Evolutionary conservation across 2,888 invertebrate species (phyloP), one percentile per base, ranked within the genome.

Genomic region (Malacosoma neustria): DNA sequence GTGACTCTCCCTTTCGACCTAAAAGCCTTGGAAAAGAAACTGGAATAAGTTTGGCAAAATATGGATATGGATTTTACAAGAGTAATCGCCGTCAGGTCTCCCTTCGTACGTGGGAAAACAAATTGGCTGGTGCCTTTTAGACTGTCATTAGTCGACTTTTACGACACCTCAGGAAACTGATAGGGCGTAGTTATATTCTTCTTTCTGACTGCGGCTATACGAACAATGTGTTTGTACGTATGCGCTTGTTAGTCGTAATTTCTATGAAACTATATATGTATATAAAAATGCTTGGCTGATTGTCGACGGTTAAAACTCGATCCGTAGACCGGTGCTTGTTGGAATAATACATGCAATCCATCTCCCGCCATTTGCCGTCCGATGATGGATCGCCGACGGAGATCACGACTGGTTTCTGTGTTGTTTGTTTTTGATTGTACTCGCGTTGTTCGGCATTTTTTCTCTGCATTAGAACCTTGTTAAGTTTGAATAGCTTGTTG

Each of bases 301-400:
- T 69, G 72, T 61, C 51, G 68, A 72, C 73, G 74, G 72, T 77
- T 73, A 69, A 61, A 69, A 68, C 61, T 62, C 57, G 50, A 61
- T 67, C 52, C 58, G 47, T 54, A 60, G 22, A 6, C 22, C 22
- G 71, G 67, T 66, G 72, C 67, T 74, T 70, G 74, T 72, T 65
- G 72, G 70, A 69, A 74, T 80, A 80, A 80, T 76, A 68, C 61
- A 62, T 59, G 71, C 72, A 65, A 81, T 82, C 79, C 72, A 76
- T 85, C 82, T 75, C 68, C 60, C 56, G 60, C 61, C 66, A 61
- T 64, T 63, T 61, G 50, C 52, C 59, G 56, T 57, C 57, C 64
- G 69, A 70, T 77, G 81, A 79, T 77, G 74, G 80, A 77, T 72
- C 73, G 68, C 66, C 72, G 80, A 82, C 77, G 80, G 70, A 57